A percentile compares a stretch with the other conserved stretches of the same genome.
Conservation (phyloP, 2,888 invertebrate species). For the Cylloceria caligata region DNA sequence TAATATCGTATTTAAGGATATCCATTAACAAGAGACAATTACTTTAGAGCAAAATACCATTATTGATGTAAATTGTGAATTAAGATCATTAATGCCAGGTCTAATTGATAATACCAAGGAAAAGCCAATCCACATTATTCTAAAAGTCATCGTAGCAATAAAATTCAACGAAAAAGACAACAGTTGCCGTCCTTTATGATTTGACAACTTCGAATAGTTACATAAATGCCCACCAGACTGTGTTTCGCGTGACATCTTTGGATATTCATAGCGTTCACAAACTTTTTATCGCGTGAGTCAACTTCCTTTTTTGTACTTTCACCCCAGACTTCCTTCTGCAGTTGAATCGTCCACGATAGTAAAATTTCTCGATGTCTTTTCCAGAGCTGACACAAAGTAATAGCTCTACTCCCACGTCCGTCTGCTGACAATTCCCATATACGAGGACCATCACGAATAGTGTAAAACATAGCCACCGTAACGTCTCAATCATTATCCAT, state of each 20-base stretch:
- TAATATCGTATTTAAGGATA: too few relatives aligned
- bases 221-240: background rate
- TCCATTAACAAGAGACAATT: too few relatives aligned
- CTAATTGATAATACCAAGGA: too few relatives aligned
- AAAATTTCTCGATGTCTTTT: conserved; percentile 7
- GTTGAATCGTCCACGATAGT: background rate
- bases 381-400: background rate
- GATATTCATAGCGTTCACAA: background rate
- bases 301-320: conserved; percentile 7
- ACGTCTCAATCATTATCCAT: background rate
- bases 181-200: too few relatives aligned
- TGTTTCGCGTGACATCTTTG: background rate
- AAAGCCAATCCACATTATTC: too few relatives aligned
- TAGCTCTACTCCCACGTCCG: background rate
- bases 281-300: background rate
- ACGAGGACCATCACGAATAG: background rate
- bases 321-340: background rate
- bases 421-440: conserved; percentile 5
- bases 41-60: too few relatives aligned
- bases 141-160: too few relatives aligned
- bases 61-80: too few relatives aligned
- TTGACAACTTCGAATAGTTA: too few relatives aligned
- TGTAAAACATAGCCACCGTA: background rate
- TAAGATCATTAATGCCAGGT: too few relatives aligned
- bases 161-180: too few relatives aligned